phyloP scores from a whole-genome alignment of 2,113 vertebrate genomes.

The Noturus placidus region DNA sequence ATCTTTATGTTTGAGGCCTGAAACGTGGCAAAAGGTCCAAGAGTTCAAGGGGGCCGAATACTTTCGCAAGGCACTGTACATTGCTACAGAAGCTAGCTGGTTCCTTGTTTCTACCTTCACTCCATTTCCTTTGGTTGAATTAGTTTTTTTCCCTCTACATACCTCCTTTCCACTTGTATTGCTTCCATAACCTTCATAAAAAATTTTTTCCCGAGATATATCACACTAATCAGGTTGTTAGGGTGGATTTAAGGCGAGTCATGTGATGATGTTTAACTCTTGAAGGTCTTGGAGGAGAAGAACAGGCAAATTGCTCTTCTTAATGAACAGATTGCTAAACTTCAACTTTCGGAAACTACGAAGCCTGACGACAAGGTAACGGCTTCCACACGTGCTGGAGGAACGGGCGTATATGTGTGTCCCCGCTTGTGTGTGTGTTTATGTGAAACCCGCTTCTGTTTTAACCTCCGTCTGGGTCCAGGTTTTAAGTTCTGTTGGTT shows the following conservation, averaged over 20 bases:
- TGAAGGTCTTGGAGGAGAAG: slow-evolving; percentile 85
- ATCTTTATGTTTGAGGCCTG: too few relatives aligned
- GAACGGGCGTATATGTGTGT: neutral
- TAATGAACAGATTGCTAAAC: slow-evolving; percentile 84
- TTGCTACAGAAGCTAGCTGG: neutral
- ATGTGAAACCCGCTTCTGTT: slow-evolving; percentile 43
- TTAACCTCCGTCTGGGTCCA: slow-evolving; percentile 24
- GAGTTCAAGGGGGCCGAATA: too few relatives aligned
- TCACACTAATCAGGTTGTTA: neutral
- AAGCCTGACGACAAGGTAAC: slow-evolving; percentile 86
- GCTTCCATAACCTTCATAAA: neutral
- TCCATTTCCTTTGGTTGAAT: neutral
- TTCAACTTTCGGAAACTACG: slow-evolving; percentile 78
- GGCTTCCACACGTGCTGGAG: slow-evolving; percentile 57
- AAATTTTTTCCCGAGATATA: neutral
- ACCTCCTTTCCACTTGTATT: neutral
- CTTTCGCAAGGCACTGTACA: too few relatives aligned
- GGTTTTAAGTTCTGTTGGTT: neutral
- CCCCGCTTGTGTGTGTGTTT: slow-evolving; percentile 55
- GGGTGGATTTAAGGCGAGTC: slow-evolving; percentile 63
- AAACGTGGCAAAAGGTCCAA: too few relatives aligned
- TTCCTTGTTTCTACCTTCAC: neutral
- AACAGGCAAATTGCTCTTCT: slow-evolving; percentile 85
- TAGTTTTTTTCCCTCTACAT: neutral
- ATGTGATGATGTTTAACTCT: slow-evolving; percentile 78